Base-by-base conservation (phyloP, 1,140 invertebrate species). In the Eueides isabella region DNA sequence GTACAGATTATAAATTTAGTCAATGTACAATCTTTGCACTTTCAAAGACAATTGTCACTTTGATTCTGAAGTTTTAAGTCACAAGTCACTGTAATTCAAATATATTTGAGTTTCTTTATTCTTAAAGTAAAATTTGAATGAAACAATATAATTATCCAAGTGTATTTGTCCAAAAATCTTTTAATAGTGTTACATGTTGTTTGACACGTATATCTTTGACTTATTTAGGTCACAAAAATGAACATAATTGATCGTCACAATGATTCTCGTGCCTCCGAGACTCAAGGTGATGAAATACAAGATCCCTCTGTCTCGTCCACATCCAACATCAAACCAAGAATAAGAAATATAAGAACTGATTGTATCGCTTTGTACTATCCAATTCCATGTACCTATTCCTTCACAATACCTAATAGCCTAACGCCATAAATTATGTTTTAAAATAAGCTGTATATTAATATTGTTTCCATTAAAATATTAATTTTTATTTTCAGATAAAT, bases 281-380 rank as follows among this genome's bases (percentile, higher is more conserved):
- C 68, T 75, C 80, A 82, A 91, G 85, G 85, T 88, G 85, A 87
- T 82, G 12, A 70, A 38, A 77, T 92, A 75, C 87, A 92, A 90
- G 89, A 90, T 76, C 85, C 86, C 33, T 78, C 77, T 64, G 78
- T 92, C 74, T 90, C 90, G 38, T 90, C 90, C 61, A 90, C 90
- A 28, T 82, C 79, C 61, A 76, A 74, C n/a, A 86, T 78, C 31
- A 79, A 76, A 75, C 84, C 79, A 78, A 89, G 85, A 83, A 80
- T 82, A 75, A 67, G 68, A 62, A 79, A 75, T 44, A 80, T 85
- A 67, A 76, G 80, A 81, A 66, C 74, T 38, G 74, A 88, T 63
- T 79, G 64, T 73, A 68, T 81, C 82, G 85, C 84, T 79, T 67
- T 86, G 61, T 82, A 78, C 69, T 82, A 85, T 82, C 79, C 80